A percentile compares a stretch with the other conserved stretches of the same genome.
Evolutionary conservation across 2,797 vertebrate genomes (phyloP).

Genomic region (Fistularia tabacaria): DNA sequence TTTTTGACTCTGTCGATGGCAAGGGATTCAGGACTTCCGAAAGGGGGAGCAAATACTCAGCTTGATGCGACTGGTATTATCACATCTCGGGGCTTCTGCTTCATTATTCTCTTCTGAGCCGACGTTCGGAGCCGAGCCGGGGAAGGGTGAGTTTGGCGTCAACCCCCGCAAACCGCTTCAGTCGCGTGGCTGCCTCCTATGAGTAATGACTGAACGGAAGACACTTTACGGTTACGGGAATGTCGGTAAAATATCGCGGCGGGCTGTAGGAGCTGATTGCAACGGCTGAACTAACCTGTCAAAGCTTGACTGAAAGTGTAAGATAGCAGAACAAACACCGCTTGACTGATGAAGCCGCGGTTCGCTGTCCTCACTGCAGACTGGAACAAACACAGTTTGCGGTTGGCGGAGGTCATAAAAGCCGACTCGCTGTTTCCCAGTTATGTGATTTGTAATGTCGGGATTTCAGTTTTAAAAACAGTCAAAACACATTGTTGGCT

Average conservation of each 20-base stretch:
- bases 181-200: slow-evolving; percentile 6
- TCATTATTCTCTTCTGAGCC: no score
- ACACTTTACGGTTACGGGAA: slow-evolving; percentile 12
- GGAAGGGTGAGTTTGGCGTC: no score
- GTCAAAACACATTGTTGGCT: no score
- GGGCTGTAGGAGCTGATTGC: slow-evolving; percentile 38
- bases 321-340: slow-evolving; percentile 27
- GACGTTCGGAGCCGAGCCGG: no score
- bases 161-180: no score
- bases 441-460: no score
- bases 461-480: no score
- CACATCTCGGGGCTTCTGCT: no score
- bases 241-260: slow-evolving; percentile 41
- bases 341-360: slow-evolving; percentile 37
- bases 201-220: slow-evolving; percentile 24
- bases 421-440: neutral
- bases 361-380: slow-evolving; percentile 22
- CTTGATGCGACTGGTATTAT: no score
- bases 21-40: no score
- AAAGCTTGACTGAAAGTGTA: slow-evolving; percentile 19
- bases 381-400: slow-evolving; percentile 20
- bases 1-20: no score
- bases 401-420: slow-evolving; percentile 20
- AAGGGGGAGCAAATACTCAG: no score
- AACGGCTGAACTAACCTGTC: slow-evolving; percentile 20